Percentiles rank a stretch among this genome's conserved stretches.
Evolutionary conservation across 2,888 invertebrate species (phyloP).

Genomic region (Sthenelais limicola): DNA sequence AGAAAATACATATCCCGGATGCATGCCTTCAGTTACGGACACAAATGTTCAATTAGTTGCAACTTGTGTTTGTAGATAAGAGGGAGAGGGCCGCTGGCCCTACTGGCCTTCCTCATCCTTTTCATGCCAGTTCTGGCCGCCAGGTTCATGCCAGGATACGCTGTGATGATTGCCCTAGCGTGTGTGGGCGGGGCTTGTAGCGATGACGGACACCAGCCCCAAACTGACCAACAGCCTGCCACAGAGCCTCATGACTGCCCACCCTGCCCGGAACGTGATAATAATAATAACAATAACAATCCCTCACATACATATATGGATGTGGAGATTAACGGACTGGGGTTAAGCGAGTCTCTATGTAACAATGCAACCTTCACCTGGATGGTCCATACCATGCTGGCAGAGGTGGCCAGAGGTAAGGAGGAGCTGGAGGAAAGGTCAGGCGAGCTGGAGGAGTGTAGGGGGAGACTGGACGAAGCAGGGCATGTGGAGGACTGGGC

Average conservation of each 20-base stretch:
- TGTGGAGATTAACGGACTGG: conserved; percentile 8
- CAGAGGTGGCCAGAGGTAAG: conserved; percentile 42
- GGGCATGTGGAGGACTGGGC: too few relatives aligned
- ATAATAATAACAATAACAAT: too few relatives aligned
- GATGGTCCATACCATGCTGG: conserved; percentile 45
- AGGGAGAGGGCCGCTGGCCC: background rate
- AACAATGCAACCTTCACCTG: conserved; percentile 50
- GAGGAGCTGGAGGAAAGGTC: conserved; percentile 32
- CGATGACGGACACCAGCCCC: background rate
- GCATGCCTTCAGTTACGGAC: too few relatives aligned
- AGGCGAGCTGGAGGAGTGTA: too few relatives aligned
- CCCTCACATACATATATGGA: background rate
- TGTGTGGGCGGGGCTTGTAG: conserved; percentile 24
- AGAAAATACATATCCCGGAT: too few relatives aligned
- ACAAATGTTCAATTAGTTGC: background rate
- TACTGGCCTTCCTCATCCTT: background rate
- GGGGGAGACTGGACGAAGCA: too few relatives aligned
- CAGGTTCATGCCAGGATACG: conserved; percentile 8
- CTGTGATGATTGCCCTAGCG: conserved; percentile 23
- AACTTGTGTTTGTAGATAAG: background rate
- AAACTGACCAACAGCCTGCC: background rate
- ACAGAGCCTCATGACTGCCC: background rate
- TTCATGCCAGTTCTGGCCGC: background rate
- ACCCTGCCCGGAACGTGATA: too few relatives aligned
- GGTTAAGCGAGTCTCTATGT: conserved; percentile 38